Evolutionary conservation across 2,113 vertebrate genomes (phyloP).

Genomic region (Tragelaphus strepsiceros): DNA sequence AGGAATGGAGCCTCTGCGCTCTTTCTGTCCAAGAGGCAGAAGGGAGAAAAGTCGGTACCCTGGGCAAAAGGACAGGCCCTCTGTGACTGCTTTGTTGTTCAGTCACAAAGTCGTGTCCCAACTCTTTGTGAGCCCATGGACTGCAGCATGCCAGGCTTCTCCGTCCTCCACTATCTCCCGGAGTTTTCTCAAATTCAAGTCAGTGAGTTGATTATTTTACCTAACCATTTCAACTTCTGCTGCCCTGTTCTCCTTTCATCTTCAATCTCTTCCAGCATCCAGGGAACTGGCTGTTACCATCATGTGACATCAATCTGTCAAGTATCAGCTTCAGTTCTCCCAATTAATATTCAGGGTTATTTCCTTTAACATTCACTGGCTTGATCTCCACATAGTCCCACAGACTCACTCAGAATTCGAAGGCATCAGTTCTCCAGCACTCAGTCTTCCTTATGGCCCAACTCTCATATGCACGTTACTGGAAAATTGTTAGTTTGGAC

Average conservation of each 20-base stretch:
- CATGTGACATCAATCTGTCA: background rate
- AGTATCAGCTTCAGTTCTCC: background rate
- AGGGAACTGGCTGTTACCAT: background rate
- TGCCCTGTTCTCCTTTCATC: background rate
- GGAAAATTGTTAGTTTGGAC: background rate
- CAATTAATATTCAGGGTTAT: background rate
- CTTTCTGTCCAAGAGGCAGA: background rate
- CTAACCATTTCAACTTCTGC: background rate
- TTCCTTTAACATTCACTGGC: background rate
- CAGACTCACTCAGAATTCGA: background rate
- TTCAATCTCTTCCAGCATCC: background rate
- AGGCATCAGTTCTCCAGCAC: background rate
- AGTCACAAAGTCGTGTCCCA: background rate
- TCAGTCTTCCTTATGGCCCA: background rate
- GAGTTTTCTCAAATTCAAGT: background rate
- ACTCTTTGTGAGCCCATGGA: background rate
- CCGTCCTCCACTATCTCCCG: background rate
- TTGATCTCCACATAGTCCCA: background rate
- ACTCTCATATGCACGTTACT: background rate
- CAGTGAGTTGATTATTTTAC: background rate
- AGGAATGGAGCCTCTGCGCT: background rate
- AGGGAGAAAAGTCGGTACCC: background rate
- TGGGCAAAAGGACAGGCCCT: background rate
- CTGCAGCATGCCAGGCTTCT: background rate
- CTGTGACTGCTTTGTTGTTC: background rate